Conservation (phyloP, 2,113 vertebrate genomes). For the Antigone vipio region DNA sequence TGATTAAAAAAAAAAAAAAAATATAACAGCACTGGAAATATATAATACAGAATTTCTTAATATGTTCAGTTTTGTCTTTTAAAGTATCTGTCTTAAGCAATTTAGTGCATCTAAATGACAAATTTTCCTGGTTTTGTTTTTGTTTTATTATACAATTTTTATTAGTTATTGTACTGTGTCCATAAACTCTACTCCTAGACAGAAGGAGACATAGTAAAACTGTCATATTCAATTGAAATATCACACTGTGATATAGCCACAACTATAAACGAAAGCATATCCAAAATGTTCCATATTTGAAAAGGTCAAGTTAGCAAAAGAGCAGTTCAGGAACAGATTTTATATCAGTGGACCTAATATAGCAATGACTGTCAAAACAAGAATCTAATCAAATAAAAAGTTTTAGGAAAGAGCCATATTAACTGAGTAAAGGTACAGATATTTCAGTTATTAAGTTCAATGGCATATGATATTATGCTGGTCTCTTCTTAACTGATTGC, state of each 20-base stretch:
- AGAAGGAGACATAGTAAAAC: conserved; percentile 31
- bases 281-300: background rate
- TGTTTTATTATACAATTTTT: conserved; percentile 19
- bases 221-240: conserved; percentile 47
- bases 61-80: background rate
- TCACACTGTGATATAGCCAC: background rate
- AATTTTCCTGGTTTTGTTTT: background rate
- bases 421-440: background rate
- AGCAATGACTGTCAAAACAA: background rate
- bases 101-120: background rate
- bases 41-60: background rate
- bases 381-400: background rate
- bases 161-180: background rate
- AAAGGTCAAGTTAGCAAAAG: conserved; percentile 36
- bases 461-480: background rate
- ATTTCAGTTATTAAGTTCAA: background rate
- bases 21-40: background rate
- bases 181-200: conserved; percentile 22
- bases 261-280: background rate
- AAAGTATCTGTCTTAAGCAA: background rate
- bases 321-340: background rate
- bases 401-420: background rate
- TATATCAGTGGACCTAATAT: background rate
- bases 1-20: background rate
- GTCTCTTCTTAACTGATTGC: background rate